Percentiles rank a stretch among this genome's conserved stretches.
Evolutionary conservation across 2,797 vertebrate species (phyloP).

Genomic region (Manis crassicaudata): DNA sequence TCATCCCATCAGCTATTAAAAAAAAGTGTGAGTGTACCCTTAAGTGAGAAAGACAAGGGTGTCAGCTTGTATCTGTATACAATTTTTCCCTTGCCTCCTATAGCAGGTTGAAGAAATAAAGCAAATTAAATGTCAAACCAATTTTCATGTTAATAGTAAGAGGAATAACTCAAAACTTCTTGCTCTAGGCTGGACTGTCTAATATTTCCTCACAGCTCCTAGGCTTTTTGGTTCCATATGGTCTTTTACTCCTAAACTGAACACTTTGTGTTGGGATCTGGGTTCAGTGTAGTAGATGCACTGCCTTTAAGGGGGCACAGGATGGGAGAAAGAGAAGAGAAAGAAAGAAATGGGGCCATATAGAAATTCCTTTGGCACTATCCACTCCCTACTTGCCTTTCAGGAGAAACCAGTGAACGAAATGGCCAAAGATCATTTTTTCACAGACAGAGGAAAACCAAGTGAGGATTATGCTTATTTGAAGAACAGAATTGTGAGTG

Average conservation of each 20-base stretch:
- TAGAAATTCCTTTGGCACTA: not conserved
- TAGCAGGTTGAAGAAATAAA: not conserved
- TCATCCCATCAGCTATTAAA: not conserved
- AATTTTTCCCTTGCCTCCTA: not conserved
- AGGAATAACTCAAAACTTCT: not conserved
- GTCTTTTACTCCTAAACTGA: not conserved
- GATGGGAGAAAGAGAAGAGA: not conserved
- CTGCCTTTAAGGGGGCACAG: not conserved
- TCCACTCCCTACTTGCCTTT: not conserved
- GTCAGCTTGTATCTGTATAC: not conserved
- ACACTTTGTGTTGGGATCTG: not conserved
- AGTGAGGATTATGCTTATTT: not conserved
- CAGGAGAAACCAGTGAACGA: not conserved
- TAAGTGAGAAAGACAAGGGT: not conserved
- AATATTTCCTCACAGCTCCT: not conserved
- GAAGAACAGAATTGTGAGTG: not conserved
- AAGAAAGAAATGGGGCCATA: not conserved
- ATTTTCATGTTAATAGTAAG: slow-evolving; percentile 18
- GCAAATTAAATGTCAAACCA: slow-evolving; percentile 9
- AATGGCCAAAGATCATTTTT: not conserved
- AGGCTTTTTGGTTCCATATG: not conserved
- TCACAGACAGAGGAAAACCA: not conserved
- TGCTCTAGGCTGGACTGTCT: not conserved
- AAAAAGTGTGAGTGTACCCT: not conserved
- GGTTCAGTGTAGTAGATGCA: not conserved